Conservation (phyloP, 2,113 vertebrate species). For the Pristiophorus japonicus region DNA sequence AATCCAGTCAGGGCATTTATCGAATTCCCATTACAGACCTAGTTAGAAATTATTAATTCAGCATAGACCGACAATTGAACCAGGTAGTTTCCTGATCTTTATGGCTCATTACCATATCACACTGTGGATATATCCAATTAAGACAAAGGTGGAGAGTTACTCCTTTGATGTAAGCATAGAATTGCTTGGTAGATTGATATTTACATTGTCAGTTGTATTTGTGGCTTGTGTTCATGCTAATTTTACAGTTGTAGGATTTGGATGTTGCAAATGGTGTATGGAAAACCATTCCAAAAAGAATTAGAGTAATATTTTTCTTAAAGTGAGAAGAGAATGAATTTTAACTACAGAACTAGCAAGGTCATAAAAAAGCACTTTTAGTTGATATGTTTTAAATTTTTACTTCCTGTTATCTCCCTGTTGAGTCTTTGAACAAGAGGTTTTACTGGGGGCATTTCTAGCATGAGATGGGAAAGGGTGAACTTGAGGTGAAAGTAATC, state of each 20-base stretch:
- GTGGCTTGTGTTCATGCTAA: not conserved
- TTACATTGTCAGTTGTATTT: not conserved
- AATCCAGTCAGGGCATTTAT: not conserved
- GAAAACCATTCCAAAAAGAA: not conserved
- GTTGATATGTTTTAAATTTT: not conserved
- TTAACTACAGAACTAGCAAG: not conserved
- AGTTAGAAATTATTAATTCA: not conserved
- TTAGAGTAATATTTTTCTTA: not conserved
- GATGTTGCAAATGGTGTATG: not conserved
- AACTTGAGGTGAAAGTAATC: not conserved
- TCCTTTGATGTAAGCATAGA: not conserved
- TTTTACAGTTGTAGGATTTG: not conserved
- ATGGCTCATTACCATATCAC: not conserved
- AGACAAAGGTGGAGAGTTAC: not conserved
- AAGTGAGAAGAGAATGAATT: not conserved
- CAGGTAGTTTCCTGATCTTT: not conserved
- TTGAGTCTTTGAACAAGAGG: not conserved
- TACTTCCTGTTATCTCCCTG: not conserved
- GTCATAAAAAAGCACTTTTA: not conserved
- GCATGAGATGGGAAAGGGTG: not conserved
- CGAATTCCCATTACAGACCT: not conserved
- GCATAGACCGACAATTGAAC: not conserved
- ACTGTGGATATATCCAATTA: not conserved
- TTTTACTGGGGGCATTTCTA: not conserved
- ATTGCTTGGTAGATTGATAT: not conserved